Conservation (phyloP, 2,113 vertebrate genomes). For the Megaceryle maxima region DNA sequence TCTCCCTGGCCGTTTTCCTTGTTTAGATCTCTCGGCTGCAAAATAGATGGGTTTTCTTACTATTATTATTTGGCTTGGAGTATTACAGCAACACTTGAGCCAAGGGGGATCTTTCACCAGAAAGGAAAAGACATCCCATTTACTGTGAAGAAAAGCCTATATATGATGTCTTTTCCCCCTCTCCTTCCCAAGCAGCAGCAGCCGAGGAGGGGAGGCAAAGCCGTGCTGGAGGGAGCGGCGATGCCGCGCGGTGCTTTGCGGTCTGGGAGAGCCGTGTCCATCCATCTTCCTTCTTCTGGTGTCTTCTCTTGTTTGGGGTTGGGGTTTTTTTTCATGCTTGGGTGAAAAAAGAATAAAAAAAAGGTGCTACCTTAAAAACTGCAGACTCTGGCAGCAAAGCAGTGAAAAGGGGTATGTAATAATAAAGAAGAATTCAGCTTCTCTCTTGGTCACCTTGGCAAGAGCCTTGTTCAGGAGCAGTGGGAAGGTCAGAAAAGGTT, state of each 20-base stretch:
- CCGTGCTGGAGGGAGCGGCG: background rate
- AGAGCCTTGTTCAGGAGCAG: background rate
- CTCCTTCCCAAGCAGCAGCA: slow-evolving; percentile 12
- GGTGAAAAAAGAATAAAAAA: background rate
- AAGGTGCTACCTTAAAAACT: background rate
- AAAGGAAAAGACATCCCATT: slow-evolving; percentile 30
- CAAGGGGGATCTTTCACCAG: background rate
- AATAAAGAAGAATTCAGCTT: slow-evolving; percentile 1
- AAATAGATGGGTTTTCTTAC: background rate
- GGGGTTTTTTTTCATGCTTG: background rate
- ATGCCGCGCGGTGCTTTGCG: background rate
- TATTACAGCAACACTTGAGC: background rate
- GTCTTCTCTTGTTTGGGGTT: background rate
- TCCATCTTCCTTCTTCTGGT: background rate
- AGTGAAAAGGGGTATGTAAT: background rate
- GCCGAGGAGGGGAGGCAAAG: background rate
- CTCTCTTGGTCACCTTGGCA: background rate
- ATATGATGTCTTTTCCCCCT: slow-evolving; percentile 25
- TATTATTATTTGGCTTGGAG: background rate
- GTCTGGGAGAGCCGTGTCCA: background rate
- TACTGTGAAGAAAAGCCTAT: slow-evolving; percentile 67
- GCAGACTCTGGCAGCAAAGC: background rate
- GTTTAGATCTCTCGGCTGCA: background rate
- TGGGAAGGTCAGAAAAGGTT: slow-evolving; percentile 11
- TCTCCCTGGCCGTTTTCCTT: background rate